These are phyloP conservation scores for Sturmia bella DNA, from an alignment of 2,888 invertebrate genomes.

Conservation along the genomic window DNA sequence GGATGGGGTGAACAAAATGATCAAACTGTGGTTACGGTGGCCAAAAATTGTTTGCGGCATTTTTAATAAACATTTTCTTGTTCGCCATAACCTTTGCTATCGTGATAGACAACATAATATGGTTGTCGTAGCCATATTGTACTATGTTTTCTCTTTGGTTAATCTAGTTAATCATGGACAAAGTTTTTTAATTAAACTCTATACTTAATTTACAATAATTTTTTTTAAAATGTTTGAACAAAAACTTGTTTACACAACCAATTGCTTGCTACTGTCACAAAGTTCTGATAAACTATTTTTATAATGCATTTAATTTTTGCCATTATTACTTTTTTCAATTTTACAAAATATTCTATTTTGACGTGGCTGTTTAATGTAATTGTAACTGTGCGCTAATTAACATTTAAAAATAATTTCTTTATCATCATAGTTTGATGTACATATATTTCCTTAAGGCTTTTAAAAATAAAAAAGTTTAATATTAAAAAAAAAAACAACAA, in stretches of 20 bases:
- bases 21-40: no score
- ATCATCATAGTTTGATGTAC: slow-evolving; percentile 41
- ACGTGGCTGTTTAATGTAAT: slow-evolving; percentile 64
- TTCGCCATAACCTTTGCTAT: no score
- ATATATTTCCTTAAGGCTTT: slow-evolving; percentile 70
- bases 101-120: no score
- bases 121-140: no score
- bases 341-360: slow-evolving; percentile 46
- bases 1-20: no score
- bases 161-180: no score
- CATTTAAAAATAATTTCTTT: slow-evolving; percentile 71
- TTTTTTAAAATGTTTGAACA: no score
- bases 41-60: no score
- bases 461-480: slow-evolving; percentile 18
- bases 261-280: slow-evolving; percentile 26
- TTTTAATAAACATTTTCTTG: no score
- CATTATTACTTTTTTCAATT: slow-evolving; percentile 38
- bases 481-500: slow-evolving; percentile 19
- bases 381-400: slow-evolving; percentile 73
- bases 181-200: no score
- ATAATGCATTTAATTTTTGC: slow-evolving; percentile 33
- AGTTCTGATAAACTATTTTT: slow-evolving; percentile 8
- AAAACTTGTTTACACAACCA: neutral
- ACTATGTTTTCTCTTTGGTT: no score
- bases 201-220: no score